Percentiles rank a stretch among this genome's conserved stretches.
Evolutionary conservation across 2,113 vertebrate genomes (phyloP).

Genomic region (Capreolus pygargus): DNA sequence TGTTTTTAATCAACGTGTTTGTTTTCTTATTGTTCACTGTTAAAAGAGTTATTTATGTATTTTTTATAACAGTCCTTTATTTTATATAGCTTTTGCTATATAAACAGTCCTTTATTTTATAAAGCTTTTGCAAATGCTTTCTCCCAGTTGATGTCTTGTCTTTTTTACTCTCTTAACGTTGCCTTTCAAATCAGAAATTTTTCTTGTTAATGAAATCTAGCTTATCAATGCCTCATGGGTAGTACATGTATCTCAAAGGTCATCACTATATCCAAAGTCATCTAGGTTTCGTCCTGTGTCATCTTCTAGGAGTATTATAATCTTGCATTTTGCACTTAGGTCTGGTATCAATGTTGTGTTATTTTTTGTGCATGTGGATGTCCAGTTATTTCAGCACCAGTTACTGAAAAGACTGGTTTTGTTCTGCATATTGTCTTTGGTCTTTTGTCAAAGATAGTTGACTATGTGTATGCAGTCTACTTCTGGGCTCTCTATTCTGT

Average conservation of each 20-base stretch:
- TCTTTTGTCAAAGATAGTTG: background rate
- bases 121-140: background rate
- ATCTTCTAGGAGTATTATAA: background rate
- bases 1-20: background rate
- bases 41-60: background rate
- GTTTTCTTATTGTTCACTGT: background rate
- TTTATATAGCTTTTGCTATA: background rate
- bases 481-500: background rate
- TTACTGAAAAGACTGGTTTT: background rate
- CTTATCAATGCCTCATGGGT: background rate
- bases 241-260: background rate
- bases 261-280: background rate
- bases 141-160: background rate
- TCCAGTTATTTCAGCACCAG: background rate
- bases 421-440: background rate
- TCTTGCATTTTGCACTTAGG: background rate
- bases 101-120: background rate
- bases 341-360: background rate
- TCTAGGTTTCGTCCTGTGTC: background rate
- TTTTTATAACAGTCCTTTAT: background rate
- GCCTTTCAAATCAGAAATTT: background rate
- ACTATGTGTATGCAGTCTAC: background rate
- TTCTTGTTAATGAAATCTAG: background rate
- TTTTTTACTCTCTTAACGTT: background rate
- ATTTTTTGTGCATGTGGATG: background rate